These are phyloP conservation scores for Umimayanthus chanpuru DNA, from an alignment of 92 coral and sea anemone species.

Conservation along the genomic window DNA sequence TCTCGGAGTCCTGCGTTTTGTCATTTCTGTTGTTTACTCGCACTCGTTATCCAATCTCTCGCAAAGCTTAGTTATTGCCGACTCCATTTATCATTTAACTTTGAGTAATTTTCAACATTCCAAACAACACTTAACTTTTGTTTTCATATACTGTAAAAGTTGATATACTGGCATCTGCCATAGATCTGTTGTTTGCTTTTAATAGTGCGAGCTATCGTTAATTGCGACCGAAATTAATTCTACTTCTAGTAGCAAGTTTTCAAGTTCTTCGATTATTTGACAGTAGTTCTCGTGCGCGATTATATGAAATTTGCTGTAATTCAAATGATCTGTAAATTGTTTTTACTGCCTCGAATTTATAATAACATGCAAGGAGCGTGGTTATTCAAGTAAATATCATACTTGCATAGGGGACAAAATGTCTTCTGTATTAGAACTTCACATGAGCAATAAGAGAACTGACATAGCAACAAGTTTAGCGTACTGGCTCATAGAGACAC, in stretches of 20 bases:
- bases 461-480: too few relatives aligned
- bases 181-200: neutral
- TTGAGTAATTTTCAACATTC: slow-evolving; percentile 8
- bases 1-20: neutral
- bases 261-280: neutral
- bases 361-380: neutral
- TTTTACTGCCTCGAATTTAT: neutral
- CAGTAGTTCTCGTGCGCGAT: neutral
- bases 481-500: too few relatives aligned
- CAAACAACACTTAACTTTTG: neutral
- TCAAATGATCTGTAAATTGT: neutral
- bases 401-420: too few relatives aligned
- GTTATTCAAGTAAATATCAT: slow-evolving; percentile 26
- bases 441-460: too few relatives aligned
- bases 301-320: neutral
- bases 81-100: neutral
- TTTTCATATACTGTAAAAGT: slow-evolving; percentile 10
- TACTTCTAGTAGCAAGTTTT: neutral
- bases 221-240: slow-evolving; percentile 1
- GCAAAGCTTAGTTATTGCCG: neutral
- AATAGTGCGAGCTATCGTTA: neutral
- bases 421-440: too few relatives aligned
- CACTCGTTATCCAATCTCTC: slow-evolving; percentile 17
- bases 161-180: neutral
- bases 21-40: slow-evolving; percentile 23